Evolutionary conservation across 2,797 vertebrate genomes (phyloP).

Genomic region (Acanthiza pusilla): DNA sequence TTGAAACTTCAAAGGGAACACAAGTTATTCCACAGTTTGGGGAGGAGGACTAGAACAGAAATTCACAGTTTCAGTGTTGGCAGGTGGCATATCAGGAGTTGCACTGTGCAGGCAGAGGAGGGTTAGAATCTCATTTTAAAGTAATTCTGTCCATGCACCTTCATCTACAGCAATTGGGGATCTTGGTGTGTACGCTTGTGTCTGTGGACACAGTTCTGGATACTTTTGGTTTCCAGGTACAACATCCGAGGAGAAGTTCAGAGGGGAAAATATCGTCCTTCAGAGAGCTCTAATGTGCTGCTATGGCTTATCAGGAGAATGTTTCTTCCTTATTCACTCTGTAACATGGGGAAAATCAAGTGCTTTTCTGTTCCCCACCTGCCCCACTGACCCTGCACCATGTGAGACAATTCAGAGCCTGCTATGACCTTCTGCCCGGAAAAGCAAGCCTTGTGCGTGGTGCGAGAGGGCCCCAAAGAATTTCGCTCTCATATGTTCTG

Average conservation of each 20-base stretch:
- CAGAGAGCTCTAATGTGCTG: background rate
- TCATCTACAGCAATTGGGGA: background rate
- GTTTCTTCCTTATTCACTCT: background rate
- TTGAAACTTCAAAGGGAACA: background rate
- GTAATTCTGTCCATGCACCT: background rate
- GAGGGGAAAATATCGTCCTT: background rate
- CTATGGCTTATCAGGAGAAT: background rate
- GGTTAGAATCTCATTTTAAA: background rate
- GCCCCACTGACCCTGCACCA: background rate
- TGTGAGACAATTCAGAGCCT: fast-evolving
- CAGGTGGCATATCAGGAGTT: background rate
- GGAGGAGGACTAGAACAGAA: background rate
- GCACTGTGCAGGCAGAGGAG: background rate
- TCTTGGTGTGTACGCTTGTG: background rate
- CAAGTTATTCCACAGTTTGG: background rate
- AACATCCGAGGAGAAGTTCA: background rate
- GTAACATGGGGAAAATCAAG: fast-evolving
- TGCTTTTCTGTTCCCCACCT: background rate
- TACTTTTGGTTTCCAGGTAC: background rate
- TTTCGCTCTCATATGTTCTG: background rate
- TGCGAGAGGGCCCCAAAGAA: background rate
- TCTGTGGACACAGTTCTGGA: fast-evolving
- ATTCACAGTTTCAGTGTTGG: background rate
- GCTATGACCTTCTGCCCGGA: background rate
- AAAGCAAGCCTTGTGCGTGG: background rate